Evolutionary conservation across 2,113 vertebrate genomes (phyloP).

Genomic region (Symphodus melops): DNA sequence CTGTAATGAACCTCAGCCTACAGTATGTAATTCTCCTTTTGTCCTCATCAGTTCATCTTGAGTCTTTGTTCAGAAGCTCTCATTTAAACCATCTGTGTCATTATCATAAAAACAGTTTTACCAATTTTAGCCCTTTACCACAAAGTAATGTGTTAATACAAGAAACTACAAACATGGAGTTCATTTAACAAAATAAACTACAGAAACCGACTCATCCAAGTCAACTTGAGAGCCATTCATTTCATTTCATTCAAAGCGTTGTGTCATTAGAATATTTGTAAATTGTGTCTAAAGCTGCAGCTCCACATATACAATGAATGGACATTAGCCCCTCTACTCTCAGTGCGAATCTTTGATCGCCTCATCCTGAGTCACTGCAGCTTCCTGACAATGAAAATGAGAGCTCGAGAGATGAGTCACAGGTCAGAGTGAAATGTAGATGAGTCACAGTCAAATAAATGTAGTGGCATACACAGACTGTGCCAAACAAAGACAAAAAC

Average conservation of each 20-base stretch:
- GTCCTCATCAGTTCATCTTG: constrained; percentile 6
- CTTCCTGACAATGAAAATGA: constrained; percentile 1
- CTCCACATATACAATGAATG: background rate
- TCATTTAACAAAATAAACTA: background rate
- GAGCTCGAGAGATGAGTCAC: background rate
- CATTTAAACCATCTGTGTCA: too few relatives aligned
- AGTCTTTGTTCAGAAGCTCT: background rate
- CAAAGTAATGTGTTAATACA: too few relatives aligned
- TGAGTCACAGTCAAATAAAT: background rate
- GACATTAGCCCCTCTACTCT: background rate
- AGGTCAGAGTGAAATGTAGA: background rate
- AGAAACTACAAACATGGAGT: too few relatives aligned
- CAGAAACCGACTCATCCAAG: background rate
- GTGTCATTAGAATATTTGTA: background rate
- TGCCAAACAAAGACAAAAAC: too few relatives aligned
- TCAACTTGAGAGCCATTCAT: background rate
- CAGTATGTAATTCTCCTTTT: background rate
- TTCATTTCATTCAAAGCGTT: background rate
- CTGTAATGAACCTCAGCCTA: constrained; percentile 26
- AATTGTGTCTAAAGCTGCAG: background rate
- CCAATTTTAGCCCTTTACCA: background rate
- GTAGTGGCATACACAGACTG: background rate
- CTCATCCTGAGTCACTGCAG: constrained; percentile 8
- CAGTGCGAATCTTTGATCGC: background rate
- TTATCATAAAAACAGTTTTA: background rate